Percentiles rank a stretch among this genome's conserved stretches.
These are phyloP conservation scores for Eciton burchellii DNA, from an alignment of 1,140 invertebrate species.

Conservation along the genomic window DNA sequence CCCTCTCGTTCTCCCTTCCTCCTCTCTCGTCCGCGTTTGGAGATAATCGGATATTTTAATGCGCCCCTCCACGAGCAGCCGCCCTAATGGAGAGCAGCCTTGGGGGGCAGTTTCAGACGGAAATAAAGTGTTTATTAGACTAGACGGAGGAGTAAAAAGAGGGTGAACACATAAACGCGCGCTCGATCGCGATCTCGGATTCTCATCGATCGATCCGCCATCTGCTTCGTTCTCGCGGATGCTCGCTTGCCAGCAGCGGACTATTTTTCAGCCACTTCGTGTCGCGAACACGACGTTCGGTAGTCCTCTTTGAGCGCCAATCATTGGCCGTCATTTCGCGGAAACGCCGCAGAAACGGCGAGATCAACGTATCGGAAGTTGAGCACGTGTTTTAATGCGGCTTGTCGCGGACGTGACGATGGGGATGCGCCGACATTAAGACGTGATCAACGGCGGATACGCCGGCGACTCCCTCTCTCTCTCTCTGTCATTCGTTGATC, in stretches of 20 bases:
- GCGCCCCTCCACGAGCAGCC: background rate
- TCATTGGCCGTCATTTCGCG: slow-evolving; percentile 47
- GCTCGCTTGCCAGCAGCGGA: background rate
- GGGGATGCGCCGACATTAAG: slow-evolving; percentile 61
- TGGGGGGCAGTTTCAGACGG: too few relatives aligned
- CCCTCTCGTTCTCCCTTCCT: too few relatives aligned
- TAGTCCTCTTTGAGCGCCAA: slow-evolving; percentile 52
- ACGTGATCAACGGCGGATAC: slow-evolving; percentile 65
- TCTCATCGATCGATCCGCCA: background rate
- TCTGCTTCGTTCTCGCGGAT: background rate
- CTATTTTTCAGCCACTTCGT: slow-evolving; percentile 30
- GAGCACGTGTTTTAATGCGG: slow-evolving; percentile 67
- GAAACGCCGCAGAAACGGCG: slow-evolving; percentile 63
- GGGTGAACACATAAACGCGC: background rate
- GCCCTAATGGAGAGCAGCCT: too few relatives aligned
- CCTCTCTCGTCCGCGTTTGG: background rate
- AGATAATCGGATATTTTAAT: slow-evolving; percentile 37
- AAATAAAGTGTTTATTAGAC: background rate
- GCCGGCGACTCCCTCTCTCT: slow-evolving; percentile 36
- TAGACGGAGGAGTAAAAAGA: background rate
- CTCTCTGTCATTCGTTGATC: slow-evolving; percentile 46
- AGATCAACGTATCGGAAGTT: slow-evolving; percentile 69
- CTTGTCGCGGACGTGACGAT: slow-evolving; percentile 59
- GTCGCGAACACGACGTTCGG: slow-evolving; percentile 42
- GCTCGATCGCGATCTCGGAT: background rate